Evolutionary conservation across 2,113 vertebrate species (phyloP).

Genomic region (Macrotis lagotis): DNA sequence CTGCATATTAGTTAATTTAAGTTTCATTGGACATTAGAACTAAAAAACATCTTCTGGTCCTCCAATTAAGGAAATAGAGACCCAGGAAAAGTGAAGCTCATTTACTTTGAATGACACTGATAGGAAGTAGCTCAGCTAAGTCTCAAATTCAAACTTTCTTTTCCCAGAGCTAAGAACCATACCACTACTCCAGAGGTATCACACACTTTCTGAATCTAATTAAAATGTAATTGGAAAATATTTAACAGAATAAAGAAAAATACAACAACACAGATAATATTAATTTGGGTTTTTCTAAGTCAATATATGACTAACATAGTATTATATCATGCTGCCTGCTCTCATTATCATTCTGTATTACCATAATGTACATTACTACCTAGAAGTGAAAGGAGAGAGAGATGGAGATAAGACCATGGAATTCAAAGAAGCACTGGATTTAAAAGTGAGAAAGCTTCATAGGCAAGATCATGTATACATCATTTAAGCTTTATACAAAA

Average conservation of each 20-base stretch:
- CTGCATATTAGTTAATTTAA: background rate
- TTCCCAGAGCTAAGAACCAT: background rate
- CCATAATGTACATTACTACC: background rate
- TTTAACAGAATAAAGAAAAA: background rate
- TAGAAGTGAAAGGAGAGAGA: background rate
- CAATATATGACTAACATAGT: background rate
- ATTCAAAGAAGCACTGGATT: background rate
- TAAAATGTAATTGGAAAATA: background rate
- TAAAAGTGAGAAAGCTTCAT: background rate
- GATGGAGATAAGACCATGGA: background rate
- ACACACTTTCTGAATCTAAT: background rate
- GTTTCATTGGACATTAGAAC: background rate
- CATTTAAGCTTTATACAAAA: background rate
- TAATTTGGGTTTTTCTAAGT: background rate
- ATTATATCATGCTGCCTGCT: background rate
- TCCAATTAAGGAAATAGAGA: background rate
- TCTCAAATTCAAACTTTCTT: background rate
- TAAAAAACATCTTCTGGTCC: background rate
- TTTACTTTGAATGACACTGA: background rate
- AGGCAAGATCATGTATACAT: background rate
- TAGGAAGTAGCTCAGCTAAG: background rate
- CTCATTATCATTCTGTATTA: background rate
- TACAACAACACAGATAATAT: background rate
- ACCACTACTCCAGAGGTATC: background rate
- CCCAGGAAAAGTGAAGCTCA: background rate